Conservation (phyloP, 2,888 invertebrate genomes). For the Hemithea aestivaria region DNA sequence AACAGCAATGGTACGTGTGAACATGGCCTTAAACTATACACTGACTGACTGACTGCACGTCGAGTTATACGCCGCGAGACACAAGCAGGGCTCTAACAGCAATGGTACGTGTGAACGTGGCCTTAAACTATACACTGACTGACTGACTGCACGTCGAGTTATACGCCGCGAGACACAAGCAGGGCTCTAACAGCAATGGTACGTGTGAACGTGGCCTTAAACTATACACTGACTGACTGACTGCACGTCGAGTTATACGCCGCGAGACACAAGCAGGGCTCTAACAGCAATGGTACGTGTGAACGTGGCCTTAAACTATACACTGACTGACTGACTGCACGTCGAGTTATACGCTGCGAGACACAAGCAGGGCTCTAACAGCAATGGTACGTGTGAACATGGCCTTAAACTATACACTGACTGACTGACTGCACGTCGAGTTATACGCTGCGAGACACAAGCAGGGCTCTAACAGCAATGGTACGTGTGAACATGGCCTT, state of each 20-base stretch:
- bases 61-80: slow-evolving; percentile 59
- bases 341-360: slow-evolving; percentile 60
- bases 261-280: slow-evolving; percentile 47
- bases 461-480: slow-evolving; percentile 40
- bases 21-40: too few species aligned
- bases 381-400: slow-evolving; percentile 37
- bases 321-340: too few species aligned
- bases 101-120: slow-evolving; percentile 37
- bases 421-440: slow-evolving; percentile 65
- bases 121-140: too few species aligned
- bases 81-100: slow-evolving; percentile 42
- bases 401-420: too few species aligned
- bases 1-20: slow-evolving; percentile 41
- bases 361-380: slow-evolving; percentile 45
- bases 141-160: slow-evolving; percentile 64
- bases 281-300: slow-evolving; percentile 41
- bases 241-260: slow-evolving; percentile 65
- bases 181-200: slow-evolving; percentile 45
- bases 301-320: too few species aligned
- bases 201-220: slow-evolving; percentile 23
- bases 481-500: slow-evolving; percentile 34
- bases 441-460: slow-evolving; percentile 56
- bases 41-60: too few species aligned
- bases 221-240: too few species aligned
- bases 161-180: slow-evolving; percentile 54